These are phyloP conservation scores for Hiodon alosoides DNA, from an alignment of 2,113 vertebrate genomes.

Conservation along the genomic window DNA sequence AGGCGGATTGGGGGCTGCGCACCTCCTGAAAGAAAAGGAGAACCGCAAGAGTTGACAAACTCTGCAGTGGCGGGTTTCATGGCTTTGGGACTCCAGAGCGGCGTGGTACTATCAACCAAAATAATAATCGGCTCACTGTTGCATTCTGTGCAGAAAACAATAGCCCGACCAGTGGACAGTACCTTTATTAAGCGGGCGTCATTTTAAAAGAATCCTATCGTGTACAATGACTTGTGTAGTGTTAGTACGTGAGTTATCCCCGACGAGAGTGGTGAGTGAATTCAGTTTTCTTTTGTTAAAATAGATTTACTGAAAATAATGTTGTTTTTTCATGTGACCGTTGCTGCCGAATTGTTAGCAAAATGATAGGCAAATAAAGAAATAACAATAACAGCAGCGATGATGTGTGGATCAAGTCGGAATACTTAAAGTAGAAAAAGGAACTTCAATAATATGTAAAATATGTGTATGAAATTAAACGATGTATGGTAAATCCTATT, in stretches of 20 bases:
- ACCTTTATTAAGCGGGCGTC: conserved; percentile 37
- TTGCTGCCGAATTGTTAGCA: too few species aligned
- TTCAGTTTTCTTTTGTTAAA: too few species aligned
- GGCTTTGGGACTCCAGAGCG: conserved; percentile 60
- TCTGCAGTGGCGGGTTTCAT: conserved; percentile 70
- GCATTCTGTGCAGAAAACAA: conserved; percentile 55
- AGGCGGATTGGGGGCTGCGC: conserved; percentile 47
- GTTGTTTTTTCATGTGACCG: too few species aligned
- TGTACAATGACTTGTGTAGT: conserved; percentile 44
- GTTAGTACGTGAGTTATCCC: conserved; percentile 39
- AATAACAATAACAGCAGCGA: too few species aligned
- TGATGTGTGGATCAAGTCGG: too few species aligned
- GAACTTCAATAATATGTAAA: too few species aligned
- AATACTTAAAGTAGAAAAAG: too few species aligned
- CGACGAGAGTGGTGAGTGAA: conserved; percentile 33
- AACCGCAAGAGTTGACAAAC: conserved; percentile 73
- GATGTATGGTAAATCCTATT: too few species aligned
- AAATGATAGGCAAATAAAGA: too few species aligned
- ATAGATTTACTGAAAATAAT: too few species aligned
- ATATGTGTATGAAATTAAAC: too few species aligned
- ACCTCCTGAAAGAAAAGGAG: conserved; percentile 63
- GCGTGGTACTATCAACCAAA: conserved; percentile 50
- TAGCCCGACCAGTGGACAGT: conserved; percentile 41
- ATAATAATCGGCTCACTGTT: conserved; percentile 12
- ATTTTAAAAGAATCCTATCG: conserved; percentile 45